Base-by-base conservation (phyloP, 1,140 invertebrate species). In the Vollenhovia emeryi region DNA sequence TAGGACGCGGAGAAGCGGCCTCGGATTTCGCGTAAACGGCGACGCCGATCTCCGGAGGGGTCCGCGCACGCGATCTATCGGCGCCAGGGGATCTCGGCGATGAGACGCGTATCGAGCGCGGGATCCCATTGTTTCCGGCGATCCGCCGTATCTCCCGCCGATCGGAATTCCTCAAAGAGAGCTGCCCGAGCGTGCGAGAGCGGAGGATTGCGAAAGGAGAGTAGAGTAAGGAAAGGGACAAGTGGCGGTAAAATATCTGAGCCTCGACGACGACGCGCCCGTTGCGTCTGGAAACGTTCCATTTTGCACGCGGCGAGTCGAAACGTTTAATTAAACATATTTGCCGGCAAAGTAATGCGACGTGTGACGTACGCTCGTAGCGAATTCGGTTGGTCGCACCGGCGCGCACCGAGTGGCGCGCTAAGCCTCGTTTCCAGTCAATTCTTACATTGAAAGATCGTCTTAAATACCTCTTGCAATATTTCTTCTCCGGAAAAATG, bases 1-100 rank as follows among this genome's bases (percentile, higher is more conserved):
- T 69, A 69, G 68, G 48, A 64, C 36, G 15, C 18, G 62, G 27
- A 74, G 79, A 30, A 40, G 59, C 43, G 66, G 50, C 43, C n/a
- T 71, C 78, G 78, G 48, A 71, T 71, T 82, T 82, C 73, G 78
- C 66, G 57, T 73, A 71, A 71, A 71, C n/a, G n/a, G 66, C 78
- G 78, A 71, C 40, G 40, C n/a, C 45, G 59, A 40, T 24, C 33
- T 40, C 15, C 62, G 64, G 30, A 82, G 78, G 50, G 33, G 66
- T 59, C n/a, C 60, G 33, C 30, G 27, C n/a, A n/a, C 30, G 27
- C 57, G 50, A 82, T 82, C 43, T 73, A 73, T 82, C 78, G 64
- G 57, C 40, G 78, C 18, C n/a, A 50, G 43, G 36, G 36, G 33
- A 80, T 82, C 78, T 82, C 64, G 52, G 9, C 76, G 59, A 71